Conservation (phyloP, 53 echinoderm and acorn worm species). For the Crossaster papposus region DNA sequence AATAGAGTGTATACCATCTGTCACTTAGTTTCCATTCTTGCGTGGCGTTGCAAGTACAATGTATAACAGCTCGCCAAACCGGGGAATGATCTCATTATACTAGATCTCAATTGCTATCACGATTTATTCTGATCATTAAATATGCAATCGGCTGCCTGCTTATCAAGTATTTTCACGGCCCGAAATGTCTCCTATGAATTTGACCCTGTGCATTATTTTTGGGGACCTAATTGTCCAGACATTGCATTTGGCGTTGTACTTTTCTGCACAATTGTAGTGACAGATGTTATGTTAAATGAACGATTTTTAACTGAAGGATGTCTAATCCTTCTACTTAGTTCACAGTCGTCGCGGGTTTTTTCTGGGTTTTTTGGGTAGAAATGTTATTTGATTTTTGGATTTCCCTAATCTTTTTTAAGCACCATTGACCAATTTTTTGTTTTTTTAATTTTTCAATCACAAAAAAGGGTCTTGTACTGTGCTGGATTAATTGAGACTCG, state of each 20-base stretch:
- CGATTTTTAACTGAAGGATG: not conserved
- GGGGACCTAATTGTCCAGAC: not conserved
- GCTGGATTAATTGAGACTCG: not conserved
- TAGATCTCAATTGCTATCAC: slow-evolving; percentile 57
- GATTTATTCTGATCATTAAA: slow-evolving; percentile 49
- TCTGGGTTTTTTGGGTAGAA: no score
- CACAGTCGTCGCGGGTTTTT: not conserved
- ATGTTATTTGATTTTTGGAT: not conserved
- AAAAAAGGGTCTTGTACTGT: not conserved
- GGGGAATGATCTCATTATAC: slow-evolving; percentile 55
- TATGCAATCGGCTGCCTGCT: slow-evolving; percentile 25
- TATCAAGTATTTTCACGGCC: slow-evolving; percentile 17
- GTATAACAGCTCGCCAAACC: slow-evolving; percentile 29
- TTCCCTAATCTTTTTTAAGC: not conserved
- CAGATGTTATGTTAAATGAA: slow-evolving; percentile 22
- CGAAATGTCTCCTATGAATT: slow-evolving; percentile 1
- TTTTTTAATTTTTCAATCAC: not conserved
- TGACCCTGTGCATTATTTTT: not conserved
- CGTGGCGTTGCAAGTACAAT: not conserved
- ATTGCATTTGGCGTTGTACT: not conserved
- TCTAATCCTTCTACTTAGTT: not conserved
- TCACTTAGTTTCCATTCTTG: slow-evolving; percentile 4
- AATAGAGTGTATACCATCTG: slow-evolving; percentile 51
- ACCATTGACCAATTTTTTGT: not conserved
- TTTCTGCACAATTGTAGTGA: slow-evolving; percentile 12